Evolutionary conservation across 2,113 vertebrate species (phyloP).

Genomic region (Leucosticte australis): DNA sequence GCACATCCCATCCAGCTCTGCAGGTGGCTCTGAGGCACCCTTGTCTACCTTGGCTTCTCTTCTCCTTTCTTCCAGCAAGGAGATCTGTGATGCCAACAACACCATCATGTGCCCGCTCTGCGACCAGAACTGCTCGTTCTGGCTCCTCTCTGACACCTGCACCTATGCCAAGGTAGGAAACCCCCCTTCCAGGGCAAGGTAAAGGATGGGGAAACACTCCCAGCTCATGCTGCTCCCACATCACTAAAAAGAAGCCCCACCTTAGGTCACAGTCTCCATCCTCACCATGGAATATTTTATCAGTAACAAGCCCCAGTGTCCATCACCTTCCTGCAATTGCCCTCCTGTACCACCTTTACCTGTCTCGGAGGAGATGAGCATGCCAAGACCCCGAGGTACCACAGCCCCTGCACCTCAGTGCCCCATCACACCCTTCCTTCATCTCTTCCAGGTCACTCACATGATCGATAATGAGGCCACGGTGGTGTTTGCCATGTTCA

Average conservation of each 20-base stretch:
- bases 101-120: slow-evolving; percentile 89
- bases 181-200: neutral
- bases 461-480: slow-evolving; percentile 93
- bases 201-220: neutral
- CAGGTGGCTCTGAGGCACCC: neutral
- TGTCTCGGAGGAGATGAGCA: rapidly evolving
- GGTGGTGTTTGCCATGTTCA: slow-evolving; percentile 89
- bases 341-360: neutral
- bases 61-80: slow-evolving; percentile 73
- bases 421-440: neutral
- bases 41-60: neutral
- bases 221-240: rapidly evolving
- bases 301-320: neutral
- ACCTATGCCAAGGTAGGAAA: slow-evolving; percentile 82
- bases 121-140: slow-evolving; percentile 76
- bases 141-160: slow-evolving; percentile 87
- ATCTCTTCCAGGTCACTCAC: slow-evolving; percentile 81
- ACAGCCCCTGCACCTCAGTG: no score
- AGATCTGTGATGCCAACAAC: slow-evolving; percentile 82
- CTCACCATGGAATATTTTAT: neutral
- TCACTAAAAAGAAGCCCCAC: neutral
- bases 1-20: rapidly evolving
- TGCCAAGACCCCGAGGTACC: rapidly evolving
- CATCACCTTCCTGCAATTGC: neutral
- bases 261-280: neutral